Conservation (phyloP, 1,140 invertebrate genomes). For the Hypothenemus hampei region DNA sequence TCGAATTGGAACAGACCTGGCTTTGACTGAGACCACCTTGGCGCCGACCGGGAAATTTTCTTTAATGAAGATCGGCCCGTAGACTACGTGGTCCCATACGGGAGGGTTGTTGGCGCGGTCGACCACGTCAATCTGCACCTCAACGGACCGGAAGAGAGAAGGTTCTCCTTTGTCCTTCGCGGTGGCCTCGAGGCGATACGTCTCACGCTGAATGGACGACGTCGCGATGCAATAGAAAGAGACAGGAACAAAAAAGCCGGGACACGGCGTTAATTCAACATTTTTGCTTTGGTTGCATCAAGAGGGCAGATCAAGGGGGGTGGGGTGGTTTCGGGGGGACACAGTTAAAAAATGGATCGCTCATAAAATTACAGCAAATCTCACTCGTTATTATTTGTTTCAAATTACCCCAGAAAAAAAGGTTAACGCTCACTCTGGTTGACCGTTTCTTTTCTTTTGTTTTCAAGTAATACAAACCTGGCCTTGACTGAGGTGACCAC, state of each 20-base stretch:
- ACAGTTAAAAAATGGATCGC: too few species aligned
- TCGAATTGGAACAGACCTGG: conserved; percentile 73
- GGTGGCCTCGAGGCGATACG: conserved; percentile 94
- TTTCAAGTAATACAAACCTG: conserved; percentile 92
- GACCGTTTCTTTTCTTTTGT: too few species aligned
- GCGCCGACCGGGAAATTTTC: conserved; percentile 94
- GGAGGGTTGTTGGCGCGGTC: conserved; percentile 95
- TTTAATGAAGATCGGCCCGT: conserved; percentile 94
- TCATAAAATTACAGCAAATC: too few species aligned
- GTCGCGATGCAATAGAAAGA: background rate
- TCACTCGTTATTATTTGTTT: too few species aligned
- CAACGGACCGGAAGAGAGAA: conserved; percentile 87
- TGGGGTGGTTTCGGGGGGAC: too few species aligned
- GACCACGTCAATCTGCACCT: conserved; percentile 96
- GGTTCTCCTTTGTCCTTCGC: conserved; percentile 94
- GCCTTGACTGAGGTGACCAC: conserved; percentile 94
- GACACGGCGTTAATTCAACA: conserved; percentile 19
- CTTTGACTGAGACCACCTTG: conserved; percentile 95
- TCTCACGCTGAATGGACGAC: conserved; percentile 71
- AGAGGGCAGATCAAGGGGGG: background rate
- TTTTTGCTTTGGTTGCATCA: too few species aligned
- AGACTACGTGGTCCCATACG: conserved; percentile 92
- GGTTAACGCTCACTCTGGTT: too few species aligned
- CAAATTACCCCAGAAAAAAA: too few species aligned
- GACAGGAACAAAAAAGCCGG: conserved; percentile 12